Evolutionary conservation across 2,113 vertebrate species (phyloP), one percentile per base, ranked within the genome.

Genomic region (Tachycineta bicolor): DNA sequence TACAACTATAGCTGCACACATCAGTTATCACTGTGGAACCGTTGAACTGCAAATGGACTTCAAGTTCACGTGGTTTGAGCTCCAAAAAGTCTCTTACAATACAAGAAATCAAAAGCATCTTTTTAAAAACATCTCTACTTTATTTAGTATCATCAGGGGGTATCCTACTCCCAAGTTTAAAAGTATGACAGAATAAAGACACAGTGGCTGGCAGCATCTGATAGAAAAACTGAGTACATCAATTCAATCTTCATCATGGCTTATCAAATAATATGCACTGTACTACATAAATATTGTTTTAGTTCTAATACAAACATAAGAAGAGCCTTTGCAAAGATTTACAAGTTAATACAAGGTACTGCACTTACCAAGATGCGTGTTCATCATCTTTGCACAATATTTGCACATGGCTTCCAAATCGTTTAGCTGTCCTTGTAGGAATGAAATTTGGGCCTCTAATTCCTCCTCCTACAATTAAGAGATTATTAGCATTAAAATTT

Each of bases 391-490:
- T 12, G 99, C 99, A 76, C 99, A 99, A 89, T 99, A 99, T 97
- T 99, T 99, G 98, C 99, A 99, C 99, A 99, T 99, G 82, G 99
- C 99, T 93, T 99, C 99, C 87, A 99, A 98, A 97, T 99, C 99
- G 0, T 99, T 99, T 94, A 99, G 98, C 92, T 99, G 99, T 76
- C 99, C 99, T 97, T 99, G 99, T 28, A 99, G 98, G 96, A 99
- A 99, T 18, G 99, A 99, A 74, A 99, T 98, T 73, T 99, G 99
- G n/a, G 98, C 98, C 94, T 99, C 99, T 96, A 99, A 89, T 96
- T 99, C 99, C 87, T 99, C 99, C 89, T 99, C 99, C 98, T 99
- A 95, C 55, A 94, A 96, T 63, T 83, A 70, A 97, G 77, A 80
- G 18, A 43, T 89, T 31, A 89, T 91, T 15, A 90, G 46, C 85